A percentile compares a stretch with the other conserved stretches of the same genome.
These are phyloP conservation scores for Empis stercorea DNA, from an alignment of 2,888 invertebrate genomes.

Conservation along the genomic window DNA sequence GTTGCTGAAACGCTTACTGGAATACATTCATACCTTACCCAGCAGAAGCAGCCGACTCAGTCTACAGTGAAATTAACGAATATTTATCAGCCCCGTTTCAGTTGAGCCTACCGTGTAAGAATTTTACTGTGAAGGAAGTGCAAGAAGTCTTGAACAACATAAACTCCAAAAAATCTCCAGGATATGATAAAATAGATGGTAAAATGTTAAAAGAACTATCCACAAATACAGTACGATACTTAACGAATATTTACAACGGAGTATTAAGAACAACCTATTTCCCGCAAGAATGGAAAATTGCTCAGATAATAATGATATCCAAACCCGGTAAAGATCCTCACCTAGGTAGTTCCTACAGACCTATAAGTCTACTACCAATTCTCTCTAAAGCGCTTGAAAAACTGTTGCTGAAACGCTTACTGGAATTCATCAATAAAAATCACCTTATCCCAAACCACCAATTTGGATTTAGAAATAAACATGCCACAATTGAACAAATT, in stretches of 20 bases:
- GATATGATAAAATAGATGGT: not conserved
- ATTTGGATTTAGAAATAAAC: not conserved
- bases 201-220: not conserved
- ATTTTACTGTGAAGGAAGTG: too few species aligned
- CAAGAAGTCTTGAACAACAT: too few species aligned
- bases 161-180: not conserved
- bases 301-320: constrained; percentile 1
- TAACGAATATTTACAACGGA: not conserved
- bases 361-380: constrained; percentile 1
- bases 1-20: too few species aligned
- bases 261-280: too few species aligned
- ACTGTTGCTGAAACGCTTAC: not conserved
- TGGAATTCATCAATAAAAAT: not conserved
- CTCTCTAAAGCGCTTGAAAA: constrained; percentile 5
- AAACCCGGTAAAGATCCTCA: constrained; percentile 4
- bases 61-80: too few species aligned
- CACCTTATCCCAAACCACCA: not conserved
- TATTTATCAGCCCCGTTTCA: too few species aligned
- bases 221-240: not conserved
- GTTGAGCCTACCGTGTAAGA: too few species aligned
- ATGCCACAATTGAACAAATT: not conserved
- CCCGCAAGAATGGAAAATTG: not conserved
- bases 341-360: not conserved
- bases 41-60: too few species aligned
- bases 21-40: too few species aligned